phyloP scores from a whole-genome alignment of 2,113 vertebrate genomes.

The Puntigrus tetrazona region DNA sequence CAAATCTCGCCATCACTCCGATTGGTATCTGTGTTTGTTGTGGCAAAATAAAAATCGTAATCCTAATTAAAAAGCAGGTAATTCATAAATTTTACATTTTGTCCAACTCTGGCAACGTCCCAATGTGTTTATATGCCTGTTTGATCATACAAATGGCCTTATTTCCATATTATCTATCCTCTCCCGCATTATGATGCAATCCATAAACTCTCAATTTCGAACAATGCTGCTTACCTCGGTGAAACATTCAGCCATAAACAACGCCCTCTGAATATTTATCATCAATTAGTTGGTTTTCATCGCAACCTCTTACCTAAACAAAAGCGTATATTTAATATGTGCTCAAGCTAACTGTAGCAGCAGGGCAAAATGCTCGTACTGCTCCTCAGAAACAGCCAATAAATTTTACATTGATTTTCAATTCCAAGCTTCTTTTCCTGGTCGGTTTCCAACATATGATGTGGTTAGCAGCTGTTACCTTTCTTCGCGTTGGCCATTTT shows the following conservation, averaged over 20 bases:
- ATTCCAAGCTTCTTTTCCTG: slow-evolving; percentile 48
- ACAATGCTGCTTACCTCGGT: neutral
- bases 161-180: neutral
- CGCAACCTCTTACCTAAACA: slow-evolving; percentile 29
- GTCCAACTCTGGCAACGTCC: neutral
- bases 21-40: neutral
- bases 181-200: neutral
- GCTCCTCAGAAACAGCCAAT: slow-evolving; percentile 50
- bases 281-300: slow-evolving; percentile 13
- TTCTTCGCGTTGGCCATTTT: slow-evolving; percentile 51
- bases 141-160: neutral
- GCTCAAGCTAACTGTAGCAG: neutral
- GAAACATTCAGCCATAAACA: slow-evolving; percentile 17
- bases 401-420: slow-evolving; percentile 66
- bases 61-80: neutral
- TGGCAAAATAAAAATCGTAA: neutral
- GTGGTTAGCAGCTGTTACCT: slow-evolving; percentile 51
- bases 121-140: neutral
- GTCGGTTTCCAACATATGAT: slow-evolving; percentile 48
- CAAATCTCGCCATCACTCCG: neutral
- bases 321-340: slow-evolving; percentile 39
- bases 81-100: neutral
- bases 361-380: slow-evolving; percentile 38
- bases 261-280: slow-evolving; percentile 41
- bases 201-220: slow-evolving; percentile 14